Conservation (phyloP, 1,140 invertebrate genomes). For the Drosophila kepulauana region DNA sequence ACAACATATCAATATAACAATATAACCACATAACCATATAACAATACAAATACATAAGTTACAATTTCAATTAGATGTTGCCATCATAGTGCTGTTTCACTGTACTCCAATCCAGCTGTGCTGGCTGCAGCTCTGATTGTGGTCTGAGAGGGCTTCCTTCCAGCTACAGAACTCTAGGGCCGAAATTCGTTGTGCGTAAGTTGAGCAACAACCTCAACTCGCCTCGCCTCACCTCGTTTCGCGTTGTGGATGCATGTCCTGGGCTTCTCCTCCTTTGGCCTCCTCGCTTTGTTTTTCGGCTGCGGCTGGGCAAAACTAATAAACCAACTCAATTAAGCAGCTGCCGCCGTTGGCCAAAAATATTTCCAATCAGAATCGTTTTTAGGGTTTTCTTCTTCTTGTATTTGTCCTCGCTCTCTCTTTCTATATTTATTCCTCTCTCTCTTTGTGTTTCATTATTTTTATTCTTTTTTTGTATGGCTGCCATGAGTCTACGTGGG, state of each 20-base stretch:
- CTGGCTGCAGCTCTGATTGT: not conserved
- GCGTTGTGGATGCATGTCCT: conserved; percentile 22
- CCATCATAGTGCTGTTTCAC: not conserved
- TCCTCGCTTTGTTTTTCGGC: conserved; percentile 6
- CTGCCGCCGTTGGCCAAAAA: conserved; percentile 50
- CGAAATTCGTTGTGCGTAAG: not conserved
- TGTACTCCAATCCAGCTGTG: not conserved
- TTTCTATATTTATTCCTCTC: not conserved
- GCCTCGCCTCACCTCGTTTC: not conserved
- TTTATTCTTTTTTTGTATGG: conserved; percentile 46
- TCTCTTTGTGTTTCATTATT: not conserved
- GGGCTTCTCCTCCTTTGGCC: conserved; percentile 17
- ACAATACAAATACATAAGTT: too few relatives aligned
- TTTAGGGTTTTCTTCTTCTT: conserved; percentile 24
- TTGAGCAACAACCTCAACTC: not conserved
- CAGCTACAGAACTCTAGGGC: not conserved
- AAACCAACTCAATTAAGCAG: conserved; percentile 74
- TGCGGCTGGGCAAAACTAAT: conserved; percentile 54
- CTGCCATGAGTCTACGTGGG: conserved; percentile 38
- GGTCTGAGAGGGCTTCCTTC: too few relatives aligned
- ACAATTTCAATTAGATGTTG: too few relatives aligned
- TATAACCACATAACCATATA: too few relatives aligned
- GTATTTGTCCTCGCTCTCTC: not conserved
- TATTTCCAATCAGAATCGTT: conserved; percentile 50
- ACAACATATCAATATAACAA: too few relatives aligned